Conservation (phyloP, 2,113 vertebrate genomes). For the Amphiprion percula region DNA sequence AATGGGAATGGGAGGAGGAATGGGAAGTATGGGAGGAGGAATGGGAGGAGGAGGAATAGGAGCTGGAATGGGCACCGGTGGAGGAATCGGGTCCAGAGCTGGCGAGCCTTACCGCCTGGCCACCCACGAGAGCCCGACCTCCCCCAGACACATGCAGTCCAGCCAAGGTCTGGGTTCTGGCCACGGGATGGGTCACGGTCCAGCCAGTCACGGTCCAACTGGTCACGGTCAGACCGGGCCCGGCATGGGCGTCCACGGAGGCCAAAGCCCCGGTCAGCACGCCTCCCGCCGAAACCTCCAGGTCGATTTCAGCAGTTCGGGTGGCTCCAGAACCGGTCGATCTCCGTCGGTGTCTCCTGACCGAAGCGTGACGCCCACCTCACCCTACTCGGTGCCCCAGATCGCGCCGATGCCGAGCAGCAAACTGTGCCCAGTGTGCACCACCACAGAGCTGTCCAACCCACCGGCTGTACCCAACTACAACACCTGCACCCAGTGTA, state of each 20-base stretch:
- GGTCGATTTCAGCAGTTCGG: slow-evolving; percentile 78
- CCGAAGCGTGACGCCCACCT: slow-evolving; percentile 92
- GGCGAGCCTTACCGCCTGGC: slow-evolving; percentile 80
- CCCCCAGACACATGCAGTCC: slow-evolving; percentile 77
- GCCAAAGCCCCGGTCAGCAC: slow-evolving; percentile 78
- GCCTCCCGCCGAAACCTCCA: slow-evolving; percentile 83
- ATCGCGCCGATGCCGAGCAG: slow-evolving; percentile 98
- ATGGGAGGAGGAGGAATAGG: slow-evolving; percentile 51
- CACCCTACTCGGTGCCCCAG: slow-evolving; percentile 96
- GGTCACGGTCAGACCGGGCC: slow-evolving; percentile 52
- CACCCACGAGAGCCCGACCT: slow-evolving; percentile 78
- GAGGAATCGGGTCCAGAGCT: slow-evolving; percentile 71
- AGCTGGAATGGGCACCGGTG: slow-evolving; percentile 63
- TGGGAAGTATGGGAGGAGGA: slow-evolving; percentile 26
- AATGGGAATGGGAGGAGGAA: slow-evolving; percentile 38
- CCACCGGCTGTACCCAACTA: slow-evolving; percentile 93
- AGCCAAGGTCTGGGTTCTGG: slow-evolving; percentile 64
- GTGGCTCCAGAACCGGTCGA: slow-evolving; percentile 74
- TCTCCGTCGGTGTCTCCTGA: slow-evolving; percentile 90
- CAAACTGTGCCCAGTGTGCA: slow-evolving; percentile 97
- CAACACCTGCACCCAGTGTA: slow-evolving; percentile 98
- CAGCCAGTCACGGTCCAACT: slow-evolving; percentile 56
- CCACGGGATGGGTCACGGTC: slow-evolving; percentile 59
- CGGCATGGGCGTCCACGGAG: slow-evolving; percentile 55
- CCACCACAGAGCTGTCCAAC: slow-evolving; percentile 94